Evolutionary conservation across 2,113 vertebrate species (phyloP), one percentile per base, ranked within the genome.

Genomic region (Psittacus erithacus): DNA sequence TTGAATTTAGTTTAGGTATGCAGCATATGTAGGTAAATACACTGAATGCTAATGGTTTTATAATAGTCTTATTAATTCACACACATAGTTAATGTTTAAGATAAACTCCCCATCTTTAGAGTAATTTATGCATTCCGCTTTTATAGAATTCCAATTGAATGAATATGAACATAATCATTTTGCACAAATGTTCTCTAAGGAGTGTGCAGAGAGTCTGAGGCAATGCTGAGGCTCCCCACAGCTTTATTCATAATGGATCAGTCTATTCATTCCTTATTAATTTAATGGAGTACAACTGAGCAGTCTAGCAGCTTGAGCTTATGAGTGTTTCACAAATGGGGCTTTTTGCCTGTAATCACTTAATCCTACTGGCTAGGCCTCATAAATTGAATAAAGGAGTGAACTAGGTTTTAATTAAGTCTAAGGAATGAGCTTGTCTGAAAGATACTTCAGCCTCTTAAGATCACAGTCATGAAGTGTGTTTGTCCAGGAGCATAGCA

Each of bases 331-430:
- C 98, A 99, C 98, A 98, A 98, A 98, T 98, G 98, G 97, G 98
- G 98, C 98, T 99, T 98, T 99, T 98, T 98, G 98, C 98, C 98
- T 98, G 97, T 99, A 99, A 99, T 99, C 99, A 97, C 98, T 99
- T 99, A 99, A 99, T 99, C 99, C 99, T 98, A 96, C 98, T 96
- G 98, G 98, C 98, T 98, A 98, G 98, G 98, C 98, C 98, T 98
- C 98, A 98, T 98, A 98, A 98, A 98, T 98, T 97, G 98, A 98
- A 98, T 98, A 98, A 98, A 98, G 98, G 98, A 98, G 98, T 97
- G 98, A 98, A 97, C 98, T 98, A 98, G 98, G 98, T 98, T 99
- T 99, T 99, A 99, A 99, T 99, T 99, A 99, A 99, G 98, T 97
- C 97, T 97, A 98, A 98, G 97, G 97, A 98, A 98, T 97, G 97